A percentile compares a stretch with the other conserved stretches of the same genome.
phyloP scores from a whole-genome alignment of 2,797 vertebrate species.

The Helicolenus hilgendorfi region DNA sequence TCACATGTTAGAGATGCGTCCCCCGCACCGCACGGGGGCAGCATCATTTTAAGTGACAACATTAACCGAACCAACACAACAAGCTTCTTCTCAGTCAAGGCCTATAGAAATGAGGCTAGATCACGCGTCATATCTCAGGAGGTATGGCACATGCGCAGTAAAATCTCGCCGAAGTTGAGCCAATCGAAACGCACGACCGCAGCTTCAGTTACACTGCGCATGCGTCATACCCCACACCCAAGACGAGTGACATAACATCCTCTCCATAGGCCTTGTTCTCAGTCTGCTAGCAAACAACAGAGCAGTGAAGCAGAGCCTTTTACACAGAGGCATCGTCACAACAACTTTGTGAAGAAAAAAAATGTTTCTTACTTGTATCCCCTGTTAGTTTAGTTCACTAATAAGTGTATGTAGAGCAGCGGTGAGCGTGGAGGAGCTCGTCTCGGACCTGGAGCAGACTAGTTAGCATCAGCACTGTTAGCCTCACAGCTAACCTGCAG shows the following conservation, averaged over 20 bases:
- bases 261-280: not conserved
- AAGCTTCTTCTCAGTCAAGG: not conserved
- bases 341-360: not conserved
- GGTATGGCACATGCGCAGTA: too few relatives aligned
- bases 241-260: too few relatives aligned
- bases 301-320: not conserved
- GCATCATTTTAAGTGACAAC: not conserved
- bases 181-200: too few relatives aligned
- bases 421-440: not conserved
- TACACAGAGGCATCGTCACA: accelerated
- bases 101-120: accelerated
- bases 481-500: constrained; percentile 38
- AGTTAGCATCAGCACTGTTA: constrained; percentile 1
- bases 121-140: too few relatives aligned
- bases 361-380: accelerated
- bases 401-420: not conserved
- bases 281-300: constrained; percentile 36
- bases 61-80: not conserved
- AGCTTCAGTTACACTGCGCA: too few relatives aligned
- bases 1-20: not conserved
- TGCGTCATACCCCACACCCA: too few relatives aligned
- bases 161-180: too few relatives aligned
- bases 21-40: constrained; percentile 51
- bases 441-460: not conserved
- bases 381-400: not conserved